phyloP scores from a whole-genome alignment of 2,797 vertebrate genomes.

The Malurus splendens region DNA sequence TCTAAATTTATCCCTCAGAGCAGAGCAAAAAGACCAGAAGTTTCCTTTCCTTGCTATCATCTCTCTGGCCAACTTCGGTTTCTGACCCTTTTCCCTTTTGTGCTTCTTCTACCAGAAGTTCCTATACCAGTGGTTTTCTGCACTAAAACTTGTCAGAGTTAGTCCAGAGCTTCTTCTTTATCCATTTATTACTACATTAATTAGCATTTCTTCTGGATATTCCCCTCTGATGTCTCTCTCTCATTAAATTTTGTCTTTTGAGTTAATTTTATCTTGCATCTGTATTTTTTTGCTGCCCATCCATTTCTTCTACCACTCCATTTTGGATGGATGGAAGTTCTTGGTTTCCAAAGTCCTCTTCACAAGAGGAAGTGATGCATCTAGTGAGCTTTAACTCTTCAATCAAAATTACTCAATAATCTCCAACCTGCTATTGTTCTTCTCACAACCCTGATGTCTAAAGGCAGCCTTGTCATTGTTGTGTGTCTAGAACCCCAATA shows the following conservation, averaged over 20 bases:
- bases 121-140: not conserved
- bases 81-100: not conserved
- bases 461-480: not conserved
- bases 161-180: not conserved
- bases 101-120: not conserved
- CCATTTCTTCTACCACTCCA: not conserved
- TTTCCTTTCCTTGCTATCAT: not conserved
- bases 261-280: not conserved
- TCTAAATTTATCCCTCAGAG: not conserved
- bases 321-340: not conserved
- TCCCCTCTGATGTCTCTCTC: not conserved
- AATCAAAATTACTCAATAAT: not conserved
- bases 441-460: not conserved
- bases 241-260: not conserved
- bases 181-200: not conserved
- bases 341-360: not conserved
- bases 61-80: not conserved
- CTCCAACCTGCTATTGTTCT: not conserved
- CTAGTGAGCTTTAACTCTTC: not conserved
- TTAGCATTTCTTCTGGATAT: not conserved
- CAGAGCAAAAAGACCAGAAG: not conserved
- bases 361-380: not conserved
- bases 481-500: not conserved
- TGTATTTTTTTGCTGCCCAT: not conserved
- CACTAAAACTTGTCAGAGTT: not conserved